Base-by-base conservation (phyloP, 2,888 invertebrate species). In the Drosophila anomalata region DNA sequence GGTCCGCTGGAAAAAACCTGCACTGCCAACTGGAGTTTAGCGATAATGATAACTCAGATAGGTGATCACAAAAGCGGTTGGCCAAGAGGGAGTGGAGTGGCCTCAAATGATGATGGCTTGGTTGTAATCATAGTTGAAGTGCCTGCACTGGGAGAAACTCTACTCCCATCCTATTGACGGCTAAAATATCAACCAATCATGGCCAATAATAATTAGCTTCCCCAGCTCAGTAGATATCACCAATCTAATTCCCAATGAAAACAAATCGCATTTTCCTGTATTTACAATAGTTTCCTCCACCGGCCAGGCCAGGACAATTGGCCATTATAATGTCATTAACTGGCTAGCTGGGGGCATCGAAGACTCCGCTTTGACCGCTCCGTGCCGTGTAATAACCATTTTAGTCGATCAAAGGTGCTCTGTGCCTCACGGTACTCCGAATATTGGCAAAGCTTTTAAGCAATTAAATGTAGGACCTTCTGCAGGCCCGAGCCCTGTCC, bases 311-410 rank as follows among this genome's bases (percentile, higher is more conserved):
- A 42, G 41, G 61, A 62, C 70, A 56, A 70, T 70, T 70, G 70
- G 69, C 69, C 79, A 85, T 85, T 81, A 82, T 82, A 79, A 81
- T 74, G 79, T 65, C 85, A 81, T 81, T 85, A 82, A 70, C 55
- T 46, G 42, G 12, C 33, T 46, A 59, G 69, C 63, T n/a, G 14
- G 41, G 60, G 78, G 57, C 44, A 14, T 24, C 12, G 33, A 44
- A 56, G 17, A 63, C 24, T 71, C 39, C 41, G 46, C 51, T 56
- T 57, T 56, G 50, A 41, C 48, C 44, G 46, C 56, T 14, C 47
- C 31, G 7, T 48, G 51, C 51, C 66, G 31, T 47, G 60, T 51
- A 68, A 69, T 60, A 68, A 69, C 69, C 54, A 54, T 69, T 63
- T 70, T 39, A 70, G 67, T 66, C 55, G 71, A 70, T 70, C 70